These are phyloP conservation scores for Cylloceria caligata DNA, from an alignment of 2,888 invertebrate genomes.

Conservation along the genomic window DNA sequence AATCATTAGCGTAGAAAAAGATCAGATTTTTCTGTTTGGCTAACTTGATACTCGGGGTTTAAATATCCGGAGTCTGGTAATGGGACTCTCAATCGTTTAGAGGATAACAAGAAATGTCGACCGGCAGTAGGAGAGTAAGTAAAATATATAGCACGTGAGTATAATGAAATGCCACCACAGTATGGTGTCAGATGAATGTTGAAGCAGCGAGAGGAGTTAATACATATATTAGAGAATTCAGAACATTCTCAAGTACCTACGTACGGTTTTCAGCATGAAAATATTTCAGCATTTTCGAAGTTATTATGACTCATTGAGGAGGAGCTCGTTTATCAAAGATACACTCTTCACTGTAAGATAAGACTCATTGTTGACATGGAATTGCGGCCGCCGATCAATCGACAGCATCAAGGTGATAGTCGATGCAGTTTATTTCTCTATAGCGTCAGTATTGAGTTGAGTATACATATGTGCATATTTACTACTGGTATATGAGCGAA, in stretches of 20 bases:
- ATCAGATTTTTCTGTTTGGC: constrained; percentile 4
- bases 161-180: constrained; percentile 28
- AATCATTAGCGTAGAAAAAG: constrained; percentile 24
- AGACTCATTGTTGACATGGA: constrained; percentile 12
- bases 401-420: constrained; percentile 34
- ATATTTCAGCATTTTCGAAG: neutral
- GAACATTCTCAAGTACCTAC: neutral
- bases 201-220: neutral
- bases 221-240: neutral
- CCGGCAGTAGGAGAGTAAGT: neutral
- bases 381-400: constrained; percentile 29
- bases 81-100: constrained; percentile 15
- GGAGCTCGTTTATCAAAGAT: constrained; percentile 26
- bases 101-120: neutral
- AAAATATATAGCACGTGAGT: constrained; percentile 19
- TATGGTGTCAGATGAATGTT: constrained; percentile 7
- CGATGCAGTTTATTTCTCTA: constrained; percentile 28
- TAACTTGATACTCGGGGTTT: constrained; percentile 23
- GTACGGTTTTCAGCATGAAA: neutral
- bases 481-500: constrained; percentile 10
- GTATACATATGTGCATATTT: constrained; percentile 6
- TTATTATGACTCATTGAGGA: neutral
- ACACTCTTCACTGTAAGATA: neutral
- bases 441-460: neutral
- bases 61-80: constrained; percentile 29